Conservation (phyloP, 2,888 invertebrate genomes). For the Nipponacmea schrenckii region DNA sequence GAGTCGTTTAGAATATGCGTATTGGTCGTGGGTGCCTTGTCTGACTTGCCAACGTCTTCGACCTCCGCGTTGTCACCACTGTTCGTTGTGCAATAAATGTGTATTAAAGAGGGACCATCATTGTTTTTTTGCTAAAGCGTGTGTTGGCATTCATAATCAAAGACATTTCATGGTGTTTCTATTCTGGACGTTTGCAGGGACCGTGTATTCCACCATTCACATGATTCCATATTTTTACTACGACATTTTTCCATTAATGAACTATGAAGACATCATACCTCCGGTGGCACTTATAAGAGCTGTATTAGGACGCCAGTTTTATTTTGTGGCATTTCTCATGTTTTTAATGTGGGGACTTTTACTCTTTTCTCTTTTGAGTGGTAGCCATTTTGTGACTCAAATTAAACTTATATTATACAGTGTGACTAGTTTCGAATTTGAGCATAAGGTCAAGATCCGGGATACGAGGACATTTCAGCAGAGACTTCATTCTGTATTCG, state of each 20-base stretch:
- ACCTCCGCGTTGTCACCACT: constrained; percentile 63
- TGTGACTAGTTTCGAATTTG: constrained; percentile 53
- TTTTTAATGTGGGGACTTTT: constrained; percentile 45
- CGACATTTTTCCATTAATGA: constrained; percentile 26
- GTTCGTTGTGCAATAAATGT: constrained; percentile 54
- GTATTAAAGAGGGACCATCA: constrained; percentile 64
- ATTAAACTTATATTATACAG: constrained; percentile 37
- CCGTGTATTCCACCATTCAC: constrained; percentile 41
- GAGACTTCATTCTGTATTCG: constrained; percentile 51
- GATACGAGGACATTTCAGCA: constrained; percentile 34
- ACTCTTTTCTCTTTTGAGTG: constrained; percentile 39
- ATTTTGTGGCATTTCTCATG: constrained; percentile 33
- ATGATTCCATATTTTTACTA: constrained; percentile 30
- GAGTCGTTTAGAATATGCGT: constrained; percentile 48
- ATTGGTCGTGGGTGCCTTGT: constrained; percentile 64
- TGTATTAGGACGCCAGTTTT: constrained; percentile 35
- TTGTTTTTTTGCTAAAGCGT: constrained; percentile 59
- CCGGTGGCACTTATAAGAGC: constrained; percentile 43
- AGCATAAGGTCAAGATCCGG: constrained; percentile 43
- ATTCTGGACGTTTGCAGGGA: constrained; percentile 50
- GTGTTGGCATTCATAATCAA: constrained; percentile 59
- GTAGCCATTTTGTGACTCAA: constrained; percentile 40
- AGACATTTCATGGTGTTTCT: constrained; percentile 59
- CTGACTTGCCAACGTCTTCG: constrained; percentile 48
- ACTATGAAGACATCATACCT: constrained; percentile 44